Evolutionary conservation across 2,888 invertebrate species (phyloP), one percentile per base, ranked within the genome.

Genomic region (Epiblema foenella): DNA sequence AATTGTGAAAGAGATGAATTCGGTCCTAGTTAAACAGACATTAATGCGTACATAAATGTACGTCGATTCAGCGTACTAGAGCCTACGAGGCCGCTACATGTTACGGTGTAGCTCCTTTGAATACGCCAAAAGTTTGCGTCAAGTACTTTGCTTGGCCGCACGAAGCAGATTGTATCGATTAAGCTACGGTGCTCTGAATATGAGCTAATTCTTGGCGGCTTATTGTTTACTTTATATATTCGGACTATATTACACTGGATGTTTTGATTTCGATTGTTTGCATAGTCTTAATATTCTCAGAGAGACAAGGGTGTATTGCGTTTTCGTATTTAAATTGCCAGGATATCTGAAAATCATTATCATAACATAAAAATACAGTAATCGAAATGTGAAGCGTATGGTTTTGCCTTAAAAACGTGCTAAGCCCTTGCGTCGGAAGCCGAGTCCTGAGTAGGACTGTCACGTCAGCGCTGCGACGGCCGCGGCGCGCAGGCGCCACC

Each of bases 381-480:
- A 68, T 58, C 58, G 52, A 58, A 63, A 72, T 63, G 68, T 58
- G 62, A 72, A 63, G 58, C 33, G 42, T 54, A 15, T 33, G 29
- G 56, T 60, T 62, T 56, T 73, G 42, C 59, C 62, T 37, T 9
- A 33, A 71, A 69, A 65, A 72, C 62, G 68, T 65, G 75, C 78
- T 78, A 77, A 81, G 83, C 72, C 78, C 89, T 73, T 76, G 84
- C 85, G 83, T 84, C 77, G 68, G 74, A 74, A 63, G 52, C 81
- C 74, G 83, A 85, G 90, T 90, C 93, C 92, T 76, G 79, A 79
- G 74, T 76, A 86, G 91, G 89, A 92, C 90, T 92, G 89, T 85
- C 85, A 85, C 86, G 88, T 86, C 88, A 84, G 88, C 87, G 85
- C 85, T 88, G 89, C 88, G 85, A 90, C 78, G 78, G 56, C 58